These are phyloP conservation scores for Platyura marginata DNA, from an alignment of 1,140 invertebrate genomes.

Conservation along the genomic window DNA sequence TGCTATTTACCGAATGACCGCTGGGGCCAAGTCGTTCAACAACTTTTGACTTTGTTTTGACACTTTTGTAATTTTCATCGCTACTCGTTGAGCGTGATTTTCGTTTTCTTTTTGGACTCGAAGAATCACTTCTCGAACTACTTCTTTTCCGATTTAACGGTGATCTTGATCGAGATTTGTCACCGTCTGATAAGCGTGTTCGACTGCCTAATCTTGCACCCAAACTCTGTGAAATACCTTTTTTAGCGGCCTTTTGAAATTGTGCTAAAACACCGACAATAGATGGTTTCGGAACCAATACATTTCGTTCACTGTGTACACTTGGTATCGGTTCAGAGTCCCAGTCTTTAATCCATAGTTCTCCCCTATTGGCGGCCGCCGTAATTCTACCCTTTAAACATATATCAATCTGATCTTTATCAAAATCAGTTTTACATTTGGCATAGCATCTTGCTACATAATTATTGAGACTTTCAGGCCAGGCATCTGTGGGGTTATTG, in stretches of 20 bases:
- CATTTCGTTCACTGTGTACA: conserved; percentile 53
- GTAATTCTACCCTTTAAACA: conserved; percentile 86
- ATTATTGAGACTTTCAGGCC: conserved; percentile 56
- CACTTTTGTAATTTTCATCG: conserved; percentile 6
- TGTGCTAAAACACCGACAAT: not conserved
- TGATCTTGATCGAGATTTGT: conserved; percentile 12
- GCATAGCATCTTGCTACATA: conserved; percentile 85
- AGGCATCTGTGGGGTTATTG: conserved; percentile 32
- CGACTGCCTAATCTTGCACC: conserved; percentile 9
- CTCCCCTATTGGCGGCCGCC: conserved; percentile 63
- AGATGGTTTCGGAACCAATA: conserved; percentile 26
- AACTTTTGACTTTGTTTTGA: not conserved
- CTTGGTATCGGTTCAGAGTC: conserved; percentile 74
- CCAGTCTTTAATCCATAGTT: conserved; percentile 82
- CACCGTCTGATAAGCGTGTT: not conserved
- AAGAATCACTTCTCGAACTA: conserved; percentile 4
- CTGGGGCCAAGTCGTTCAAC: not conserved
- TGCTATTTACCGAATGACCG: conserved; percentile 9
- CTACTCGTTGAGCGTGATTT: conserved; percentile 12
- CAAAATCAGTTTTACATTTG: conserved; percentile 66
- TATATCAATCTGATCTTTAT: conserved; percentile 87
- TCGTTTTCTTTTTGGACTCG: conserved; percentile 16
- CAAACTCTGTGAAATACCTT: conserved; percentile 8
- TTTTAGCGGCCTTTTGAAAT: conserved; percentile 4
- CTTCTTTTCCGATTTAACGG: not conserved